phyloP scores from a whole-genome alignment of 2,113 vertebrate genomes.

The Sula dactylatra region DNA sequence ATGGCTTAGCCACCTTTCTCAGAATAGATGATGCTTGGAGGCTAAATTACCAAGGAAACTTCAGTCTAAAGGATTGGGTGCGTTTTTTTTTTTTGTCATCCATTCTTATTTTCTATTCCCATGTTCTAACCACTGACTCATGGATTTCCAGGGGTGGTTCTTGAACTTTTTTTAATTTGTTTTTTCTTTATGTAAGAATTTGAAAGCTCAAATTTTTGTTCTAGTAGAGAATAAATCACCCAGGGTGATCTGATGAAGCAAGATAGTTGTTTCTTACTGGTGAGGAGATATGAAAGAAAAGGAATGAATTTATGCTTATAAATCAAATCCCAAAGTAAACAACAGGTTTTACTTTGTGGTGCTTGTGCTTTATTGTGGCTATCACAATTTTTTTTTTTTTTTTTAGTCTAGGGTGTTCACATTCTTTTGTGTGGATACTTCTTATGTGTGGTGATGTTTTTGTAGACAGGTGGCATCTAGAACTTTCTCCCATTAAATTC shows the following conservation, averaged over 20 bases:
- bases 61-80: not conserved
- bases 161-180: not conserved
- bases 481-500: not conserved
- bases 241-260: not conserved
- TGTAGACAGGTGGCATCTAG: not conserved
- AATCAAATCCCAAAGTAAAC: not conserved
- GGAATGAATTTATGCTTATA: not conserved
- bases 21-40: not conserved
- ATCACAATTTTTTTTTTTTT: not conserved
- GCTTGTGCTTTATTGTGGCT: not conserved
- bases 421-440: not conserved
- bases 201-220: not conserved
- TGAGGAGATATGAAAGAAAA: not conserved
- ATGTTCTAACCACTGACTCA: not conserved
- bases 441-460: not conserved
- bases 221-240: fast-evolving
- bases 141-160: not conserved
- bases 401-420: not conserved
- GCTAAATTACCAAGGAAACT: not conserved
- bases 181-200: not conserved
- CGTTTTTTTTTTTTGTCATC: not conserved
- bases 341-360: not conserved
- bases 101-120: not conserved
- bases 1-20: not conserved
- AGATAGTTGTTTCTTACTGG: not conserved